Base-by-base conservation (phyloP, 2,113 vertebrate species). In the Microtus oregoni region DNA sequence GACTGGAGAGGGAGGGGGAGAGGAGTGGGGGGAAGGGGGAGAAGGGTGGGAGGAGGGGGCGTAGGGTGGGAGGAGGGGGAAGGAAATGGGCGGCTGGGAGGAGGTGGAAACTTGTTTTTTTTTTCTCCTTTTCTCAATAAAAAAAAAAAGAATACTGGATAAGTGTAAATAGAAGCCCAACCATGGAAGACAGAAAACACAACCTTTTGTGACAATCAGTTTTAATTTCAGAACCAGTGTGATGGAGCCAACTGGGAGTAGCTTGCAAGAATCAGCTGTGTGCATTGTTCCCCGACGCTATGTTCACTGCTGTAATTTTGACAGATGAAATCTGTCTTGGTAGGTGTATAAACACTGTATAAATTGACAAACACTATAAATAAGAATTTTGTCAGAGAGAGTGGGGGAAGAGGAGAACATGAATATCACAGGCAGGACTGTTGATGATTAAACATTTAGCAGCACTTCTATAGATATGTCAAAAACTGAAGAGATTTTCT, bases 171-270 rank as follows among this genome's bases (percentile, higher is more conserved):
- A 90, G 44, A 97, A 91, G 28, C 35, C 30, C n/a, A 94, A 87
- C 72, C n/a, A 41, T 78, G 22, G 44, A 28, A 90, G 87, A 78
- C 58, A 75, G 47, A 76, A 38, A 78, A 63, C 6, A 52, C 3
- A 63, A 19, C 7, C 35, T 22, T 86, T 58, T 85, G 19, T 92
- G 30, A 95, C 65, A 78, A 75, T 5, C 6, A 26, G 14, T 89
- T 90, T 94, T 86, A 89, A 92, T 94, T 90, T 88, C 61, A 96
- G 79, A 95, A 93, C 50, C 70, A 86, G 15, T 32, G 65, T 35
- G 9, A 55, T 77, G n/a, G 26, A 90, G 32, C 8, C 86, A 67
- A 24, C 61, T 83, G 13, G 32, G 77, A 58, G 32, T 65, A 72
- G 7, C 81, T 93, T 82, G 30, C 2, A n/a, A 96, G 19, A 78